These are phyloP conservation scores for Zosterops japonicus DNA, from an alignment of 2,113 vertebrate genomes.

Conservation along the genomic window DNA sequence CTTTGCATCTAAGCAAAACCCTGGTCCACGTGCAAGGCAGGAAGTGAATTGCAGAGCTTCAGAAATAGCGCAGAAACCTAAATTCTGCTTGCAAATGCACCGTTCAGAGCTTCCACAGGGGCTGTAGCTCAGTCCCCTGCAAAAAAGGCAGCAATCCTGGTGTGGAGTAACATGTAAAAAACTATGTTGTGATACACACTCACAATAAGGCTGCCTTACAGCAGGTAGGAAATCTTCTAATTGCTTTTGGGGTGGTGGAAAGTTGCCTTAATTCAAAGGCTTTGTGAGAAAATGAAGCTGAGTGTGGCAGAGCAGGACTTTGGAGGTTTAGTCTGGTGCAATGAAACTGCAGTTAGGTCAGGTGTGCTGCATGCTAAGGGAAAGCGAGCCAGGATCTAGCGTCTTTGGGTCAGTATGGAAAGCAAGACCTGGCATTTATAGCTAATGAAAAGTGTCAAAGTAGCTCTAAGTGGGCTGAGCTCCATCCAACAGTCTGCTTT, in stretches of 20 bases:
- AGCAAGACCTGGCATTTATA: background rate
- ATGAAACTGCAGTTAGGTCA: background rate
- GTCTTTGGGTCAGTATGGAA: background rate
- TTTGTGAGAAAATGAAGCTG: slow-evolving; percentile 6
- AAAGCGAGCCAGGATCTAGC: background rate
- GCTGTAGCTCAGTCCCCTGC: background rate
- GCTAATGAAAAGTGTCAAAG: background rate
- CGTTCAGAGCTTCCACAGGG: background rate
- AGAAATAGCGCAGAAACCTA: slow-evolving; percentile 40
- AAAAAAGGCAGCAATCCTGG: background rate
- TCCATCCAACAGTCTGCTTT: background rate
- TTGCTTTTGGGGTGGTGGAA: background rate
- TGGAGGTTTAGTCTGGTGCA: background rate
- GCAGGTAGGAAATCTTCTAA: background rate
- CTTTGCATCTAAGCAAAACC: slow-evolving; percentile 47
- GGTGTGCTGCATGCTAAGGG: background rate
- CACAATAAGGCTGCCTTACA: background rate
- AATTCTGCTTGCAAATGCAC: slow-evolving; percentile 6
- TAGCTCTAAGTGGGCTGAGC: background rate
- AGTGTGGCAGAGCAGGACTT: background rate
- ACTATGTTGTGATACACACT: background rate
- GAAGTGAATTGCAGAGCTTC: slow-evolving; percentile 35
- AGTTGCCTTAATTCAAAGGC: background rate
- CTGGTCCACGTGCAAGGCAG: background rate
- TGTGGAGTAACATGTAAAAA: background rate